These are phyloP conservation scores for Hepsetus odoe DNA, from an alignment of 2,113 vertebrate genomes.

Conservation along the genomic window DNA sequence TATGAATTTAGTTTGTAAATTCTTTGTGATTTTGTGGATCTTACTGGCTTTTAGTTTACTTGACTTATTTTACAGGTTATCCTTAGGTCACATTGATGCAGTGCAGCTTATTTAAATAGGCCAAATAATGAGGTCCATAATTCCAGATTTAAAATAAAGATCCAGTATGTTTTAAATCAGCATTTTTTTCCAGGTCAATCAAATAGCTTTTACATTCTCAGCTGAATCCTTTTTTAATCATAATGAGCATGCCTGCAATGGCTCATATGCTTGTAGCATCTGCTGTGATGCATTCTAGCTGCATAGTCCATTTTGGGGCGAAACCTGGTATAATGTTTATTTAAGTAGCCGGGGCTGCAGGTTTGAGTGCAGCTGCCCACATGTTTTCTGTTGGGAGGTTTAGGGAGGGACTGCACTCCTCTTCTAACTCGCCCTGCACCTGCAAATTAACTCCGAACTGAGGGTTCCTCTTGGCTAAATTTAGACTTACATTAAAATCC, in stretches of 20 bases:
- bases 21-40: background rate
- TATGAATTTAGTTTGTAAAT: background rate
- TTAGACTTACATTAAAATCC: constrained; percentile 29
- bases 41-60: background rate
- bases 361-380: constrained; percentile 3
- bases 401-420: constrained; percentile 8
- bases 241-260: constrained; percentile 23
- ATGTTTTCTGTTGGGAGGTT: constrained; percentile 21
- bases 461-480: constrained; percentile 32
- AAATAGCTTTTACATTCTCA: background rate
- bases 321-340: constrained; percentile 44
- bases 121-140: background rate
- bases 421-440: constrained; percentile 17
- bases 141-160: background rate
- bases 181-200: background rate
- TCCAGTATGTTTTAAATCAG: background rate
- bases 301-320: constrained; percentile 37
- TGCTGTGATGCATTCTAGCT: constrained; percentile 39
- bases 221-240: constrained; percentile 9
- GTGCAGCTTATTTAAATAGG: background rate
- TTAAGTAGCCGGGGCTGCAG: constrained; percentile 37
- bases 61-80: background rate
- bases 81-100: background rate
- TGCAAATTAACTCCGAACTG: constrained; percentile 21
- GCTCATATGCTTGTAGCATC: constrained; percentile 38